Evolutionary conservation across 2,113 vertebrate species (phyloP).

Genomic region (Cromileptes altivelis): DNA sequence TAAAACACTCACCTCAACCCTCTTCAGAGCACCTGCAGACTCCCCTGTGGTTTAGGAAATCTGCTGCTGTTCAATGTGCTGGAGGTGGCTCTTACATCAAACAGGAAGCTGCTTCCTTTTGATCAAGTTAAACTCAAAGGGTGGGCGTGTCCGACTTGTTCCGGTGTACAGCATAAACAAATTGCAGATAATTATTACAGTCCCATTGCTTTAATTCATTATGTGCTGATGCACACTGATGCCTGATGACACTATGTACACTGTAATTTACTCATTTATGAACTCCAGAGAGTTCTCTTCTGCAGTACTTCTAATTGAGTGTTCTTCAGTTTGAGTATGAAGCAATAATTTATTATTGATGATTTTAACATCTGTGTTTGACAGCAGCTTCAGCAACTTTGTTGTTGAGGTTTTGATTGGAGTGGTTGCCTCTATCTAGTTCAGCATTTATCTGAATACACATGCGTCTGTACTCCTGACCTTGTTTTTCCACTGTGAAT

Average conservation of each 20-base stretch:
- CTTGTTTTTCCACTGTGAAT: too few relatives aligned
- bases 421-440: neutral
- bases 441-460: too few relatives aligned
- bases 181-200: conserved; percentile 19
- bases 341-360: neutral
- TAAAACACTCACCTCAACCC: conserved; percentile 58
- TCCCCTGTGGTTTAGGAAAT: conserved; percentile 58
- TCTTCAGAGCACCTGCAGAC: conserved; percentile 58
- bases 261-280: neutral
- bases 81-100: conserved; percentile 46
- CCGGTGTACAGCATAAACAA: conserved; percentile 16
- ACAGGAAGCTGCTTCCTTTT: conserved; percentile 27
- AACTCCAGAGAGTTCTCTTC: neutral
- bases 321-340: conserved; percentile 7
- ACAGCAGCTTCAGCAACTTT: neutral
- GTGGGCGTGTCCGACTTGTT: neutral
- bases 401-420: neutral
- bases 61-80: conserved; percentile 43
- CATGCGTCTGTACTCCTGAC: too few relatives aligned
- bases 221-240: neutral
- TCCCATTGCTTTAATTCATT: conserved; percentile 4
- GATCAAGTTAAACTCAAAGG: conserved; percentile 43
- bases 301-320: neutral
- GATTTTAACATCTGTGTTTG: neutral
- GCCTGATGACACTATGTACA: neutral